Evolutionary conservation across 2,797 vertebrate species (phyloP), one percentile per base, ranked within the genome.

Genomic region (Rhinella marina): DNA sequence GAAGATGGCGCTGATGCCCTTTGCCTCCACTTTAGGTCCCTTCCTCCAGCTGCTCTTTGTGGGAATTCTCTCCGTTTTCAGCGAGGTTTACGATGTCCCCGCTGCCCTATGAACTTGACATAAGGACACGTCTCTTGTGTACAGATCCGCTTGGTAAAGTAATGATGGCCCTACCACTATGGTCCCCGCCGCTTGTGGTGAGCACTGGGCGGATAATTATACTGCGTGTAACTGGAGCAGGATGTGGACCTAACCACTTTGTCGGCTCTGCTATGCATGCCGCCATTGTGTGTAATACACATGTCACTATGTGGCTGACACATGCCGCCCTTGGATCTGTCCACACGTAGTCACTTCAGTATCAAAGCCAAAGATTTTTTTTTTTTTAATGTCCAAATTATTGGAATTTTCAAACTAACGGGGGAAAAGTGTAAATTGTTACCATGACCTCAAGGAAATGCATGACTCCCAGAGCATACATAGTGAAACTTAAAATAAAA

Each of bases 161-260:
- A 84, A 75, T 84, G 68, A 75, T 23, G n/a, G 68, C 6, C 13
- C 48, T 3, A 0, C 19, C 54, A 8, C n/a, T 52, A 5, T 14
- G 41, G 56, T 59, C 75, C 13, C 2, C 27, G 73, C 50, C 66
- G 2, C 82, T 75, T 82, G 84, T 57, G 84, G 88, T 77, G n/a
- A 59, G 83, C 29, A n/a, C 50, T 19, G 84, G 57, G 50, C 0
- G 79, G 12, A 72, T 88, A 81, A 88, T 88, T 81, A 88, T 50
- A 81, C 4, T 2, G 50, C 77, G 41, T 61, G 54, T 11, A 32
- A 12, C 82, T 61, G 66, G 68, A 84, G 70, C 56, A 61, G 82
- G 70, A 75, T 84, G 82, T 84, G 70, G 72, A n/a, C 56, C 48
- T 50, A 32, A 50, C 82, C 14, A 17, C 41, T n/a, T 16, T 50